These are phyloP conservation scores for Liasis olivaceus DNA, from an alignment of 2,797 vertebrate genomes.

Conservation along the genomic window DNA sequence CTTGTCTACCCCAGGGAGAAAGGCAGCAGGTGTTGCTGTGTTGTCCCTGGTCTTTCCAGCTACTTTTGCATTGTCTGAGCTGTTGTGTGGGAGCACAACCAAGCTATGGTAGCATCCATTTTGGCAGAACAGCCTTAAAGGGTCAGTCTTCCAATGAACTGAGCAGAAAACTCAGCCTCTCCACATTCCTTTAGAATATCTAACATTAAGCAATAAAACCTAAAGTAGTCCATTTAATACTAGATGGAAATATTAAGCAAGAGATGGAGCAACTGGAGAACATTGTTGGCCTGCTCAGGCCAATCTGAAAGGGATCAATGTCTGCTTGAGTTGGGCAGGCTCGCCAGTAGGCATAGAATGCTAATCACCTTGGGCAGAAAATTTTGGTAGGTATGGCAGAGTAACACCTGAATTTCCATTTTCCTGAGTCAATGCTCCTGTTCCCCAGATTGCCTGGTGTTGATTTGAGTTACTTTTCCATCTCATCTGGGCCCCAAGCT, in stretches of 20 bases:
- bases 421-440: neutral
- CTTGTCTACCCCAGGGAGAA: neutral
- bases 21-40: neutral
- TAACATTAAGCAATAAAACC: neutral
- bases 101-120: neutral
- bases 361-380: no score
- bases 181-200: neutral
- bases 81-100: neutral
- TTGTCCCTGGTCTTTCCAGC: neutral
- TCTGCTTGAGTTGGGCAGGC: no score
- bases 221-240: neutral
- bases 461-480: neutral
- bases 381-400: neutral
- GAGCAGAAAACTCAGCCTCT: neutral
- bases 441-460: neutral
- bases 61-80: neutral
- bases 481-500: no score
- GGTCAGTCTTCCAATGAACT: neutral
- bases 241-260: neutral
- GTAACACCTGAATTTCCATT: no score
- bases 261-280: neutral
- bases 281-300: neutral
- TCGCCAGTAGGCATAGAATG: neutral
- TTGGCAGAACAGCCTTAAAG: neutral
- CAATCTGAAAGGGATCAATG: neutral